These are phyloP conservation scores for Gandaritis pyraliata DNA, from an alignment of 2,888 invertebrate genomes.

Conservation along the genomic window DNA sequence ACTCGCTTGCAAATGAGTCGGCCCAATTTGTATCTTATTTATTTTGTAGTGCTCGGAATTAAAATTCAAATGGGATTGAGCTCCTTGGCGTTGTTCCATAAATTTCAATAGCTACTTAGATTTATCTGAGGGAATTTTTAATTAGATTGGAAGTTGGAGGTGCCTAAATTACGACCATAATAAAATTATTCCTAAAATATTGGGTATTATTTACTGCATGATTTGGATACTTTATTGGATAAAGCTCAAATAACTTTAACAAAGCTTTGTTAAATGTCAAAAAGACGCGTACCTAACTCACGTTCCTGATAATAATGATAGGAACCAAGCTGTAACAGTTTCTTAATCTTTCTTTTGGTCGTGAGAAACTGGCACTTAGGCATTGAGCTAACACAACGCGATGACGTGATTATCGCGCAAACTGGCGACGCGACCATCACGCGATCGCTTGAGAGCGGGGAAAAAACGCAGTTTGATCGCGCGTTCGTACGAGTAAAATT, in stretches of 20 bases:
- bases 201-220: slow-evolving; percentile 13
- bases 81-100: slow-evolving; percentile 43
- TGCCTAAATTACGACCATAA: slow-evolving; percentile 24
- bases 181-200: slow-evolving; percentile 26
- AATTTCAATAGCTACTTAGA: slow-evolving; percentile 46
- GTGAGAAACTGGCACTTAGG: too few relatives aligned
- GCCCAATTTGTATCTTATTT: slow-evolving; percentile 57
- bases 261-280: too few relatives aligned
- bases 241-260: neutral
- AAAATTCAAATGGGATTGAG: slow-evolving; percentile 52
- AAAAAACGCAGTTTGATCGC: too few relatives aligned
- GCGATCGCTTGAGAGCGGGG: too few relatives aligned
- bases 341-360: too few relatives aligned
- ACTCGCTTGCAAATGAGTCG: slow-evolving; percentile 44
- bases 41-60: slow-evolving; percentile 50
- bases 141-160: slow-evolving; percentile 28
- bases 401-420: too few relatives aligned
- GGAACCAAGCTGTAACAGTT: too few relatives aligned
- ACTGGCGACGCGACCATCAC: too few relatives aligned
- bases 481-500: too few relatives aligned
- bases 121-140: slow-evolving; percentile 36
- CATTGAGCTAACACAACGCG: too few relatives aligned
- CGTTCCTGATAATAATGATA: too few relatives aligned
- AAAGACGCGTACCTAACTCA: too few relatives aligned
- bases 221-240: neutral